phyloP scores from a whole-genome alignment of 1,140 invertebrate genomes.

The Drosophila repleta region DNA sequence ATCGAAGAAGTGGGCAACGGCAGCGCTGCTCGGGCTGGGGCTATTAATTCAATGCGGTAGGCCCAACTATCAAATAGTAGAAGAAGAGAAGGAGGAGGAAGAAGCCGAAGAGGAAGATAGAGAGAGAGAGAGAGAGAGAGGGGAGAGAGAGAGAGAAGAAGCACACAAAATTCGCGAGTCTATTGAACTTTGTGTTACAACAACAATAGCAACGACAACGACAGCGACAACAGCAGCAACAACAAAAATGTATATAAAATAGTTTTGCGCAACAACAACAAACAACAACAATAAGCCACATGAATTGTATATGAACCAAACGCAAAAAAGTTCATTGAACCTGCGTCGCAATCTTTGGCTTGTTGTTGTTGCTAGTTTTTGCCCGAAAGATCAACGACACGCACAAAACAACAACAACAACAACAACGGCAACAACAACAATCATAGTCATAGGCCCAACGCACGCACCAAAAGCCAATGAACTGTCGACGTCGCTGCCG shows the following conservation, averaged over 20 bases:
- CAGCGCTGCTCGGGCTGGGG: background rate
- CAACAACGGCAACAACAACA: constrained; percentile 22
- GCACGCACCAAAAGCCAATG: constrained; percentile 69
- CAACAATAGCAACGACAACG: constrained; percentile 30
- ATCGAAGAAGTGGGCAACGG: background rate
- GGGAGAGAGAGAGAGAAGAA: constrained; percentile 5
- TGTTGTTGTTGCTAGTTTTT: constrained; percentile 40
- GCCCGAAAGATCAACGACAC: constrained; percentile 75
- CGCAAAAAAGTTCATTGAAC: constrained; percentile 71
- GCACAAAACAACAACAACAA: constrained; percentile 60
- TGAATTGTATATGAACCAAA: constrained; percentile 34
- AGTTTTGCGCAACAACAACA: constrained; percentile 13
- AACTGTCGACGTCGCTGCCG: constrained; percentile 48
- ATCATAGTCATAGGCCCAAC: constrained; percentile 56
- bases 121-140: no score
- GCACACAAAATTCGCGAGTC: constrained; percentile 62
- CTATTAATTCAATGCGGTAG: constrained; percentile 11
- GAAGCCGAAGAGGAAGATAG: no score
- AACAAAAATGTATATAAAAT: constrained; percentile 2
- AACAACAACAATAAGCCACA: constrained; percentile 28
- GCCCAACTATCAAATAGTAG: constrained; percentile 2
- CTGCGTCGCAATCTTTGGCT: constrained; percentile 20
- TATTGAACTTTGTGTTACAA: constrained; percentile 72
- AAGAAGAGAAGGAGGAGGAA: background rate
- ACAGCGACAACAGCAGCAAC: constrained; percentile 4